Evolutionary conservation across 2,888 invertebrate genomes (phyloP), one percentile per base, ranked within the genome.

Genomic region (Gibbula magus): DNA sequence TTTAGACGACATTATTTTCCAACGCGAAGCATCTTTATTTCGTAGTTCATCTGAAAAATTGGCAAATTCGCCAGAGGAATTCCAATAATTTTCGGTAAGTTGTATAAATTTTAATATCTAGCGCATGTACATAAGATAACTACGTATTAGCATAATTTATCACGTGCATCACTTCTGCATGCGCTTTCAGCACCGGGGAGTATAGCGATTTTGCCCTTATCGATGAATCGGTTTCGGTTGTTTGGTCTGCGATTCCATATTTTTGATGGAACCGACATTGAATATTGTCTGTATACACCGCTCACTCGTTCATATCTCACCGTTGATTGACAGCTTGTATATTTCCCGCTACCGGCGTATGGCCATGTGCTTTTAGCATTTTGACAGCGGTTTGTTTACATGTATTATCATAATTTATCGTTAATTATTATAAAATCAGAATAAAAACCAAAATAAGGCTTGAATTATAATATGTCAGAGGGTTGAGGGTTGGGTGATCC

Each of bases 71-170:
- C 25, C 25, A 70, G 75, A 70, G 78, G 80, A 80, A 80, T 80
- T 80, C 77, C 80, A 56, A 67, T 56, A 29, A 61, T 61, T 61
- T 61, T 45, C 45, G 61, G 61, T 61, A 29, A 61, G 61, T 61
- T 61, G 61, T 61, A 61, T 61, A 61, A 61, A 61, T 61, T 61
- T 61, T 61, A 61, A 61, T 61, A 61, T 61, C 61, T 61, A 29
- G 61, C 61, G 25, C 61, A 61, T 61, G 61, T 61, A 61, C 61
- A 61, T 61, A 61, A 61, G 61, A 53, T 53, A 56, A 29, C 54
- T 54, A 51, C 61, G 73, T 54, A 80, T 80, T 77, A 80, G 77
- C 80, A 80, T 80, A 80, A 80, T 80, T 80, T 80, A 80, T 80
- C 61, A 25, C 29, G 61, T 61, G 61, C 61, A 29, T 25, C 29